These are phyloP conservation scores for Misgurnus mizolepis DNA, from an alignment of 2,113 vertebrate species.

Conservation along the genomic window DNA sequence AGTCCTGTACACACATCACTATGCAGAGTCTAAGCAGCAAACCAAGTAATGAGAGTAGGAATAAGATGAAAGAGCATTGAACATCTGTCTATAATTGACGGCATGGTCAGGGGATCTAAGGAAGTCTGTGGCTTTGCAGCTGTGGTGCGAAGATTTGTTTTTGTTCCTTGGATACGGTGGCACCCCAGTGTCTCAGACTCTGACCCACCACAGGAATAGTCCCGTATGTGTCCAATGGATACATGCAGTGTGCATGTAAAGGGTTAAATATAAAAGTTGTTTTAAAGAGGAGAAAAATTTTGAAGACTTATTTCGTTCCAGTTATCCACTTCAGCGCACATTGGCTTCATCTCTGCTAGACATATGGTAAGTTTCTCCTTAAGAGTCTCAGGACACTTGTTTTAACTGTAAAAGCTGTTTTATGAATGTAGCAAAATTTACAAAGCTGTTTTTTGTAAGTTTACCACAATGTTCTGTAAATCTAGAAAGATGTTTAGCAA, in stretches of 20 bases:
- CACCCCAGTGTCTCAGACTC: conserved; percentile 37
- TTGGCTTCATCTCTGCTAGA: not conserved
- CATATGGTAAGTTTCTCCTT: conserved; percentile 30
- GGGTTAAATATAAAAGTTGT: conserved; percentile 31
- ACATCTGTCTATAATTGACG: conserved; percentile 57
- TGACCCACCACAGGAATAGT: conserved; percentile 14
- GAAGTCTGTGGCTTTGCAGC: conserved; percentile 49
- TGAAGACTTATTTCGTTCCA: not conserved
- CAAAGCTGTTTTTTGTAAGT: too few species aligned
- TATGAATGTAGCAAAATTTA: too few species aligned
- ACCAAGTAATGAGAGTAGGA: conserved; percentile 13
- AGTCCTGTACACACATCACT: not conserved
- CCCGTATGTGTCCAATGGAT: not conserved
- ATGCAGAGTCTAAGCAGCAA: conserved; percentile 3
- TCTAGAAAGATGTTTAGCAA: too few species aligned
- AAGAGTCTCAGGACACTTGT: not conserved
- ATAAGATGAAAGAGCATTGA: conserved; percentile 47
- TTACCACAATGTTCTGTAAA: too few species aligned
- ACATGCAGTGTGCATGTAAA: not conserved
- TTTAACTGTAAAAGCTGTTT: too few species aligned
- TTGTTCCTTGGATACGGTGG: conserved; percentile 41
- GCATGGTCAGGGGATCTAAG: conserved; percentile 17
- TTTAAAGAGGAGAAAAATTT: conserved; percentile 3
- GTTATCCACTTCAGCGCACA: not conserved
- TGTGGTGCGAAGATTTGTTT: conserved; percentile 49